These are phyloP conservation scores for Coendou prehensilis DNA, from an alignment of 2,797 vertebrate genomes.

Conservation along the genomic window DNA sequence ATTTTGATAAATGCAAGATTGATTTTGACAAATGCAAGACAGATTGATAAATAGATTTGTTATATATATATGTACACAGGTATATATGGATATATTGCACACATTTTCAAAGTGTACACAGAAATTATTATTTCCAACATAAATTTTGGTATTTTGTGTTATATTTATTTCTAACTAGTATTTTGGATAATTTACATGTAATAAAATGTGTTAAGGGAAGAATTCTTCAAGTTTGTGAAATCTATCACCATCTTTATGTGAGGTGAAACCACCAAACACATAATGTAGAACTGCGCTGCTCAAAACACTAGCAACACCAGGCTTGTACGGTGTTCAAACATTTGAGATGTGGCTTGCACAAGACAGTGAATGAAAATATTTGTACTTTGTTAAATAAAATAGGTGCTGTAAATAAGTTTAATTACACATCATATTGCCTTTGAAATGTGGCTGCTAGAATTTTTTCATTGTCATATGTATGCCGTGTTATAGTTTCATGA, in stretches of 20 bases:
- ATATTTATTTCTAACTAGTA: background rate
- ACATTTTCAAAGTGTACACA: background rate
- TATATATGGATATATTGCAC: background rate
- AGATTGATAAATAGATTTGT: background rate
- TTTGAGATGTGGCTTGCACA: background rate
- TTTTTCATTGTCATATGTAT: background rate
- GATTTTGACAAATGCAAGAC: background rate
- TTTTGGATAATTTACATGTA: background rate
- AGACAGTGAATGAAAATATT: background rate
- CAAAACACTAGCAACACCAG: background rate
- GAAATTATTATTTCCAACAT: background rate
- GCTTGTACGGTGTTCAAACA: fast-evolving
- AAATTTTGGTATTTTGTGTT: background rate
- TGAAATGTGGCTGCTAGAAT: background rate
- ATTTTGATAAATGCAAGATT: background rate
- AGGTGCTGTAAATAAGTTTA: background rate
- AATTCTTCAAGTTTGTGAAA: background rate
- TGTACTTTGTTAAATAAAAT: background rate
- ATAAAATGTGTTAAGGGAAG: background rate
- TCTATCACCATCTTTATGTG: background rate
- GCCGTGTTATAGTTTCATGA: background rate
- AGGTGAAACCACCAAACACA: background rate
- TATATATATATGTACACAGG: no score
- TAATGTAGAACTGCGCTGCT: background rate
- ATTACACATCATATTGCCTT: background rate